Percentiles rank a stretch among this genome's conserved stretches.
These are phyloP conservation scores for Bradypodion ventrale DNA, from an alignment of 2,797 vertebrate genomes.

Conservation along the genomic window DNA sequence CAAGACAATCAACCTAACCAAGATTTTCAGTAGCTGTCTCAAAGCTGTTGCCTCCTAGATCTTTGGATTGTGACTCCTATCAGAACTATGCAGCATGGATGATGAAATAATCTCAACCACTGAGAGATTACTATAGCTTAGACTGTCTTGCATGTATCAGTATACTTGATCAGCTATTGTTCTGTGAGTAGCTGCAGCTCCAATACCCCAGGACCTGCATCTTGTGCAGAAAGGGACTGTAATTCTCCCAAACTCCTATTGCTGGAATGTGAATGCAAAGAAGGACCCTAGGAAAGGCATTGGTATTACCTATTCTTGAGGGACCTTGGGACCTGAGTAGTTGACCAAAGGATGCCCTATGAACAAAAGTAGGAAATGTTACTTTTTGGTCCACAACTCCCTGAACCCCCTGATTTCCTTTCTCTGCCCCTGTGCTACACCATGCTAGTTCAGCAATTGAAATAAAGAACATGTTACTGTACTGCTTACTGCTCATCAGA, in stretches of 20 bases:
- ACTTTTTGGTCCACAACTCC: no score
- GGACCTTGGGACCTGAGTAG: not conserved
- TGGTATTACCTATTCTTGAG: not conserved
- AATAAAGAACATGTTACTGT: constrained; percentile 32
- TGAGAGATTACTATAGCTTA: no score
- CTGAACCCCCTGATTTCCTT: not conserved
- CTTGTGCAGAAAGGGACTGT: not conserved
- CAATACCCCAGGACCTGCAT: not conserved
- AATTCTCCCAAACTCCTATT: no score
- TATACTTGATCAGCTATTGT: no score
- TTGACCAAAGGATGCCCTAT: not conserved
- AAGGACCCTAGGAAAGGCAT: not conserved
- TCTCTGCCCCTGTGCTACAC: not conserved
- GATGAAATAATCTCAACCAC: not conserved
- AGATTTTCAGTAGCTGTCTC: not conserved
- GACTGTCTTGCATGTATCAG: no score
- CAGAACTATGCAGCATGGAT: not conserved
- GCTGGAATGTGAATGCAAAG: not conserved
- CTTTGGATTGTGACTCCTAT: not conserved
- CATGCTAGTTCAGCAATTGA: not conserved
- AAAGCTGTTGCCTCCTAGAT: not conserved
- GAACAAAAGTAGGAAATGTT: no score
- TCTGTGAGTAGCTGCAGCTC: no score
- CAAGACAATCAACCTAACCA: not conserved
- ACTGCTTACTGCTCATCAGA: not conserved